phyloP scores from a whole-genome alignment of 1,140 invertebrate genomes.

The Papilio machaon region DNA sequence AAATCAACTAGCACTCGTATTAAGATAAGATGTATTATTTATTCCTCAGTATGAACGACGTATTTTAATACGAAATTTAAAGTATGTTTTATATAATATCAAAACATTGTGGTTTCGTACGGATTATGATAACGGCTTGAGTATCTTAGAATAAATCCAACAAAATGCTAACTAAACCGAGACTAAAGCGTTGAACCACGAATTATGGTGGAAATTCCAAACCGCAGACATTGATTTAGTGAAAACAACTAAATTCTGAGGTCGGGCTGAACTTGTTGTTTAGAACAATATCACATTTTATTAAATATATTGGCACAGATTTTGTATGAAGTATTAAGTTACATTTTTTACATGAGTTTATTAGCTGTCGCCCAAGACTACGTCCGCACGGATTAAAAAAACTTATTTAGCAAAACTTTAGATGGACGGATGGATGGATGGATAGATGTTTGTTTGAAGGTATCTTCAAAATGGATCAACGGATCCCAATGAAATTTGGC shows the following conservation, averaged over 20 bases:
- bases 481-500: too few species aligned
- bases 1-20: neutral
- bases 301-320: too few species aligned
- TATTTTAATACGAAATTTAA: neutral
- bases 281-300: neutral
- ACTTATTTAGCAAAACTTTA: too few species aligned
- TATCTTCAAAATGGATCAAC: too few species aligned
- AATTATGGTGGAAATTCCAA: constrained; percentile 13
- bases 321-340: too few species aligned
- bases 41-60: neutral
- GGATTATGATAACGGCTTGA: neutral
- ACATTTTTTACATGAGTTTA: too few species aligned
- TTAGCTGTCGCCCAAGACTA: too few species aligned
- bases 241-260: neutral
- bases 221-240: constrained; percentile 5
- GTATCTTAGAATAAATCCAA: constrained; percentile 3
- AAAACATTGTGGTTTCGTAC: constrained; percentile 19
- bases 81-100: neutral
- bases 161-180: constrained; percentile 6
- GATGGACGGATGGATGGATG: too few species aligned
- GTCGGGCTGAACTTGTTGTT: neutral
- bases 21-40: neutral
- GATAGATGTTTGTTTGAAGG: too few species aligned
- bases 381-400: too few species aligned
- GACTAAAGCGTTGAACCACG: neutral